Conservation (phyloP, 1,140 invertebrate species). For the Zaprionus ornatus region DNA sequence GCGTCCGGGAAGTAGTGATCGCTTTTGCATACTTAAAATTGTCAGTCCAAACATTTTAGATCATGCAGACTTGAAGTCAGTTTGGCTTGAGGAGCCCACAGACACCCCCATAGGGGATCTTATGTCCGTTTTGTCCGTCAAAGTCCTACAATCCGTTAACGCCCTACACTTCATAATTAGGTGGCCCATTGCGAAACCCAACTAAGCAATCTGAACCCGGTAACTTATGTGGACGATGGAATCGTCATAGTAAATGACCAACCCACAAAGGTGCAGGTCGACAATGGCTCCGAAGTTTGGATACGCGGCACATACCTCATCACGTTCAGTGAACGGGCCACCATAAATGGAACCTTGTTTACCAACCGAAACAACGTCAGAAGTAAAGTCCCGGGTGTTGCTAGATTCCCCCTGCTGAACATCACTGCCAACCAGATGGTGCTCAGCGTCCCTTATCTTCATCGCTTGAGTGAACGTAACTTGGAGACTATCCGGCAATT, state of each 20-base stretch:
- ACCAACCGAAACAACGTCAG: conserved; percentile 11
- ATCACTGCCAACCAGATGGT: conserved; percentile 18
- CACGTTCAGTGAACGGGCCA: conserved; percentile 14
- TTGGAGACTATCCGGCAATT: conserved; percentile 8
- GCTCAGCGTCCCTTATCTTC: conserved; percentile 15
- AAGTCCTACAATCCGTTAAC: conserved; percentile 22
- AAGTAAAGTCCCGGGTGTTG: conserved; percentile 9
- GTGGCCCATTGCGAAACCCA: conserved; percentile 26
- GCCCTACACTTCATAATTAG: conserved; percentile 21
- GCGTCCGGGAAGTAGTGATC: too few species aligned
- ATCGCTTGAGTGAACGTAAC: conserved; percentile 10
- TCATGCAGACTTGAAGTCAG: conserved; percentile 26
- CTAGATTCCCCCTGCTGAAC: conserved; percentile 5
- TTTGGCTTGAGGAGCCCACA: conserved; percentile 41
- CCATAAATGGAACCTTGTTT: conserved; percentile 23
- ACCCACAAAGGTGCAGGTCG: conserved; percentile 22
- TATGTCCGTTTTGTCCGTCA: conserved; percentile 24
- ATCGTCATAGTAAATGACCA: conserved; percentile 32
- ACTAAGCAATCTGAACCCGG: conserved; percentile 1
- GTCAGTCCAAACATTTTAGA: conserved; percentile 37
- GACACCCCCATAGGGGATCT: conserved; percentile 32
- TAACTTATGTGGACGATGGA: conserved; percentile 21
- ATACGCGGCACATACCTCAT: conserved; percentile 28
- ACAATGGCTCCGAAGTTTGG: conserved; percentile 18
- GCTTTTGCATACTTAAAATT: too few species aligned